Evolutionary conservation across 2,888 invertebrate species (phyloP).

Genomic region (Eupeodes latifasciatus): DNA sequence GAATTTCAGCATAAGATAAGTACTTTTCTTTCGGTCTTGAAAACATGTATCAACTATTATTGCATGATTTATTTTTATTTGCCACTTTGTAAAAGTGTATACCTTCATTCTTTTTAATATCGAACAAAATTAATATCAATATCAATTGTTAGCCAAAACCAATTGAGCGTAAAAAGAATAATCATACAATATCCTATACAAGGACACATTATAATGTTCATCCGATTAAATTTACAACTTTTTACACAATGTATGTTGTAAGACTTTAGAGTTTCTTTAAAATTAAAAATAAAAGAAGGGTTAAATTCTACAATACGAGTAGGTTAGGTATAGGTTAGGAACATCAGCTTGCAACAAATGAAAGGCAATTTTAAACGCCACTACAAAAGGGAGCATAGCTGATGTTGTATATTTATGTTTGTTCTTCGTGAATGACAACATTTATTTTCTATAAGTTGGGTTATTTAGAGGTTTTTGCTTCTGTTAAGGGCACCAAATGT

Average conservation of each 20-base stretch:
- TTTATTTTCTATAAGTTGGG: slow-evolving; percentile 56
- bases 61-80: slow-evolving; percentile 33
- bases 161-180: slow-evolving; percentile 63
- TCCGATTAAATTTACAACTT: slow-evolving; percentile 72
- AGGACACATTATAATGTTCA: slow-evolving; percentile 62
- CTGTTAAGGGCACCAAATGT: slow-evolving; percentile 80
- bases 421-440: slow-evolving; percentile 15
- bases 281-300: slow-evolving; percentile 53
- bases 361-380: slow-evolving; percentile 84
- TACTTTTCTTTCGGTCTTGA: neutral
- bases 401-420: slow-evolving; percentile 14
- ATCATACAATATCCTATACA: slow-evolving; percentile 27
- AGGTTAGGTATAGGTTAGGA: too few relatives aligned
- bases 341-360: slow-evolving; percentile 71
- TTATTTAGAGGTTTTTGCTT: slow-evolving; percentile 73
- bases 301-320: neutral
- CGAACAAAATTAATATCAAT: slow-evolving; percentile 71
- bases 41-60: neutral
- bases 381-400: slow-evolving; percentile 83
- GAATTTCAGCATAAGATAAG: too few relatives aligned
- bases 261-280: slow-evolving; percentile 40
- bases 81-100: neutral
- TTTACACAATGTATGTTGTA: slow-evolving; percentile 6
- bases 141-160: slow-evolving; percentile 68
- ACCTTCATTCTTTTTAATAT: slow-evolving; percentile 27